Evolutionary conservation across 2,888 invertebrate species (phyloP), one percentile per base, ranked within the genome.

Genomic region (Cheilosia impressa): DNA sequence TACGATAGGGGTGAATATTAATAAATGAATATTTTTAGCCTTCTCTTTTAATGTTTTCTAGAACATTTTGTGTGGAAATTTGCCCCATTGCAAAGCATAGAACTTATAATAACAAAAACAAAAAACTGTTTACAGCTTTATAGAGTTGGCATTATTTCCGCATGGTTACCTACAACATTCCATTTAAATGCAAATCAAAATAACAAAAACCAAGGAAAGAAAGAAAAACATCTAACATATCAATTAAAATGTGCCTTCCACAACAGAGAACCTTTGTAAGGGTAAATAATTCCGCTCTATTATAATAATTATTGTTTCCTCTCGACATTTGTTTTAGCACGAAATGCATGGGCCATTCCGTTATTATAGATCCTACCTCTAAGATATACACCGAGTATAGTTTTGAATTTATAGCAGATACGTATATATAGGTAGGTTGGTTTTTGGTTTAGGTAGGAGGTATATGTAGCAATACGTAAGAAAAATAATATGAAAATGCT

Each of bases 241-340:
- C 27, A 66, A 65, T 75, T 80, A 47, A 75, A 73, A 75, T 80
- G 80, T 75, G 80, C 73, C 73, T 68, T 73, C 50, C 80, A 31
- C 3, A 50, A 41, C 9, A 15, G 0, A 65, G 65, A 41, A 41
- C 34, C 38, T 66, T 47, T 50, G 17, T 31, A 22, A 60, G 31
- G 17, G 17, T 38, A 57, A 47, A 71, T 31, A 71, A 43, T 65
- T 31, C 55, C 68, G 68, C 15, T 22, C 62, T 62, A 62, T 68
- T 73, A 53, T 31, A 66, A 62, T 62, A 66, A 72, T 75, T 73
- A 53, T 53, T 52, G 52, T 68, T 75, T 53, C 53, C 62, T 53
- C 43, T 68, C 47, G 57, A 73, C 31, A 45, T 52, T 79, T 47
- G 55, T 53, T 79, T 80, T 68, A 34, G 53, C 62, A 80, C 47